Evolutionary conservation across 1,140 invertebrate genomes (phyloP).

Genomic region (Ceratosolen solmsi): DNA sequence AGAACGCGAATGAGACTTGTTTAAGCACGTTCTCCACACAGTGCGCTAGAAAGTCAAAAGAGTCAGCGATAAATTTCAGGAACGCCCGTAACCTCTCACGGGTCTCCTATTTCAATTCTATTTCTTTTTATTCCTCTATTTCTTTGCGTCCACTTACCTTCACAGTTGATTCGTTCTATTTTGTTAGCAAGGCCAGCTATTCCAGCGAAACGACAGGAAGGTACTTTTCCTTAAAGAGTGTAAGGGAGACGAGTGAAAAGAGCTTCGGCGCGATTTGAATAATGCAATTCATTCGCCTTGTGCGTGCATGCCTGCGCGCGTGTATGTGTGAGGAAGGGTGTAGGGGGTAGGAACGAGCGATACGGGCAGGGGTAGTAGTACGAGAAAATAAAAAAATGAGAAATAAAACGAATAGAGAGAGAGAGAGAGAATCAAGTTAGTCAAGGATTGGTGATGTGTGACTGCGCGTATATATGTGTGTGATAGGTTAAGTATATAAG

Average conservation of each 20-base stretch:
- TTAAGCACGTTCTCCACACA: conserved; percentile 8
- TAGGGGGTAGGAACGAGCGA: too few relatives aligned
- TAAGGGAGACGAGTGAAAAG: neutral
- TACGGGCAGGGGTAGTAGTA: neutral
- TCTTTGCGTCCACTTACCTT: neutral
- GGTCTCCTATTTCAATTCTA: conserved; percentile 17
- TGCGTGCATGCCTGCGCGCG: too few relatives aligned
- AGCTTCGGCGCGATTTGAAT: conserved; percentile 47
- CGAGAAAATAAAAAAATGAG: neutral
- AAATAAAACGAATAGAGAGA: neutral
- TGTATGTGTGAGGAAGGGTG: too few relatives aligned
- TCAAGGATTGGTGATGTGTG: neutral
- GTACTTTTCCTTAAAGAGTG: conserved; percentile 1
- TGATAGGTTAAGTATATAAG: neutral
- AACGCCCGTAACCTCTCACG: conserved; percentile 15
- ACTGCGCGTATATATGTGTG: neutral
- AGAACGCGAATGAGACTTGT: conserved; percentile 45
- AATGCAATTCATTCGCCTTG: conserved; percentile 53
- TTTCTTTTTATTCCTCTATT: neutral
- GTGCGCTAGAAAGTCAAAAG: neutral
- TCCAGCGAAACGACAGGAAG: neutral
- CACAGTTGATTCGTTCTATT: neutral
- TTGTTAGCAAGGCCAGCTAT: neutral
- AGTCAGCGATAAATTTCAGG: neutral
- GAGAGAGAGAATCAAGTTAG: neutral